phyloP scores from a whole-genome alignment of 2,113 vertebrate genomes.

The Rutilus rutilus region DNA sequence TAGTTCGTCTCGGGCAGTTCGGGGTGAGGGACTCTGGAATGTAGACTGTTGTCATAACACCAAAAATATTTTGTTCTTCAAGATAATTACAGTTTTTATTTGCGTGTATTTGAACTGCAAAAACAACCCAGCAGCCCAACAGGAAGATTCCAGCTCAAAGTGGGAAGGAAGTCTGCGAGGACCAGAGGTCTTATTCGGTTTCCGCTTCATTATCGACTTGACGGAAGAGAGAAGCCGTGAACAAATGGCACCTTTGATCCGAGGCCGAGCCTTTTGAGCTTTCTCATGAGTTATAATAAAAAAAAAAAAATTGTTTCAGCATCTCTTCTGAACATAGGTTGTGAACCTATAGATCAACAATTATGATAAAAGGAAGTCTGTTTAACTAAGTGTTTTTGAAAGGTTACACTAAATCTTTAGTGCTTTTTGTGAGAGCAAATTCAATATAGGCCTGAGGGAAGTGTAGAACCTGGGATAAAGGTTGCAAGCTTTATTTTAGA shows the following conservation, averaged over 20 bases:
- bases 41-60: constrained; percentile 21
- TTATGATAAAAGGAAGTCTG: background rate
- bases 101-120: constrained; percentile 45
- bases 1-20: background rate
- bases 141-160: constrained; percentile 38
- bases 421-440: background rate
- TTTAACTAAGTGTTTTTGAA: background rate
- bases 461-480: background rate
- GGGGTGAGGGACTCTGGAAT: constrained; percentile 22
- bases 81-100: constrained; percentile 37
- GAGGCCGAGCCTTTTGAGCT: background rate
- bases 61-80: background rate
- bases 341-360: background rate
- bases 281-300: background rate
- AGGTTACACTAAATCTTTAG: background rate
- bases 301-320: background rate
- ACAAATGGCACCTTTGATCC: constrained; percentile 28
- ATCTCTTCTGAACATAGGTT: background rate
- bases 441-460: background rate
- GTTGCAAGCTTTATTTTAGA: background rate
- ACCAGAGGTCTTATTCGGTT: constrained; percentile 46
- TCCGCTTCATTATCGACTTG: constrained; percentile 67
- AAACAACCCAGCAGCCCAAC: constrained; percentile 28
- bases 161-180: constrained; percentile 47
- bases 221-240: constrained; percentile 38